Evolutionary conservation across 2,113 vertebrate species (phyloP).

Genomic region (Australoheros scitulus): DNA sequence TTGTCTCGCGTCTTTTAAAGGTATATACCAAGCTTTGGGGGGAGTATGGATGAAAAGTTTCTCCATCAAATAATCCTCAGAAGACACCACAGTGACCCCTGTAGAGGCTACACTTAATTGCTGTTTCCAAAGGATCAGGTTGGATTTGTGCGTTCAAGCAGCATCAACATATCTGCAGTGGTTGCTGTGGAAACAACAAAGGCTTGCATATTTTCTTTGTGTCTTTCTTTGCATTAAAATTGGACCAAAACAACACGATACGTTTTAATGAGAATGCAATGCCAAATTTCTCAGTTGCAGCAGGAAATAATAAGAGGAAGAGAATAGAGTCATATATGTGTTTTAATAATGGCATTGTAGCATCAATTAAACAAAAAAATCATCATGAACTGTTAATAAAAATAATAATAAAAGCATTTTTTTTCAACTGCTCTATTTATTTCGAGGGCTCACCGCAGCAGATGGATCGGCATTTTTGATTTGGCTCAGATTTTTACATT

Average conservation of each 20-base stretch:
- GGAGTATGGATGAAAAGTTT: slow-evolving; percentile 12
- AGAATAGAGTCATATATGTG: not conserved
- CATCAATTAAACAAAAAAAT: not conserved
- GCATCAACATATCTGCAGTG: slow-evolving; percentile 11
- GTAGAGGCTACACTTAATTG: not conserved
- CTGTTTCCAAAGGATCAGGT: not conserved
- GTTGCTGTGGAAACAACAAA: slow-evolving; percentile 61
- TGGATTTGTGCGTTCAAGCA: slow-evolving; percentile 4
- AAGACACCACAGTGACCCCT: not conserved
- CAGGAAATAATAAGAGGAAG: not conserved
- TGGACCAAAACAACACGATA: not conserved
- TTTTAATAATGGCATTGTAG: not conserved
- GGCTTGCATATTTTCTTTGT: not conserved
- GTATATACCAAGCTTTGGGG: slow-evolving; percentile 49
- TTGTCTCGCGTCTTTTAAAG: slow-evolving; percentile 46
- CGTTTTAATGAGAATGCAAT: not conserved
- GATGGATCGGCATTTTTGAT: too few relatives aligned
- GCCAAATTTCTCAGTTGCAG: not conserved
- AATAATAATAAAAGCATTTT: not conserved
- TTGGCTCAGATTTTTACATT: too few relatives aligned
- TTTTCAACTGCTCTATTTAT: too few relatives aligned
- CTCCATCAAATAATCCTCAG: not conserved
- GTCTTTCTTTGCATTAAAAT: not conserved
- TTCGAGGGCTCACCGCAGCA: too few relatives aligned
- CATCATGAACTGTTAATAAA: not conserved